A percentile compares a stretch with the other conserved stretches of the same genome.
phyloP scores from a whole-genome alignment of 2,888 invertebrate species.

The Carcina quercana region DNA sequence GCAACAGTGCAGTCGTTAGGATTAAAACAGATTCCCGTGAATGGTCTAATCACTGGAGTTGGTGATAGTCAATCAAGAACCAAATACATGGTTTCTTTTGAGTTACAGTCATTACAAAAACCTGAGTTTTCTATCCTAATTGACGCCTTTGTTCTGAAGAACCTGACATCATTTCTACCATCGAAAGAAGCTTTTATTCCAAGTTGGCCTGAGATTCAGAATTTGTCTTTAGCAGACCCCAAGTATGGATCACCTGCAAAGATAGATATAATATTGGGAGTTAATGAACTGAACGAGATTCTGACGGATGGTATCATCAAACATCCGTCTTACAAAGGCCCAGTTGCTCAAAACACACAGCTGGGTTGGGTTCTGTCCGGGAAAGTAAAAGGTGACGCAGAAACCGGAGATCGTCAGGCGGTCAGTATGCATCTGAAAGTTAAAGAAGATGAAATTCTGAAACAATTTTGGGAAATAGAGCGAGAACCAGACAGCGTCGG shows the following conservation, averaged over 20 bases:
- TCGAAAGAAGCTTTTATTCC: not conserved
- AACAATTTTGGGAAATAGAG: slow-evolving; percentile 19
- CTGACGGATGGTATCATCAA: slow-evolving; percentile 12
- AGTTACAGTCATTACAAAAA: slow-evolving; percentile 11
- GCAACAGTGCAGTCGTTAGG: slow-evolving; percentile 15
- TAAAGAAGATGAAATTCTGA: slow-evolving; percentile 16
- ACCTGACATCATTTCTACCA: slow-evolving; percentile 13
- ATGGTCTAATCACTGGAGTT: slow-evolving; percentile 16
- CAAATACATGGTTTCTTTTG: slow-evolving; percentile 12
- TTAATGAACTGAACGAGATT: slow-evolving; percentile 13
- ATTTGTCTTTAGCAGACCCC: slow-evolving; percentile 17
- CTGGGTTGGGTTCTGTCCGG: slow-evolving; percentile 22
- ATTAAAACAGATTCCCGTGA: slow-evolving; percentile 9
- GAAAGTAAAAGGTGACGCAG: not conserved
- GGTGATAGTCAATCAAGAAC: slow-evolving; percentile 12
- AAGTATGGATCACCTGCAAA: slow-evolving; percentile 11
- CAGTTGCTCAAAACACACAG: slow-evolving; percentile 16
- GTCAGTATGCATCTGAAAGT: slow-evolving; percentile 12
- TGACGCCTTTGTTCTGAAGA: slow-evolving; percentile 16
- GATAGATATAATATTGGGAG: slow-evolving; percentile 18
- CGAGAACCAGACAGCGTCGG: slow-evolving; percentile 11
- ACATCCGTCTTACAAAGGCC: slow-evolving; percentile 4
- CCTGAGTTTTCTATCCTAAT: slow-evolving; percentile 7
- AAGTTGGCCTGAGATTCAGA: slow-evolving; percentile 14
- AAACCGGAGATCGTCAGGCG: not conserved